Evolutionary conservation across 2,888 invertebrate species (phyloP).

Genomic region (Limnephilus lunatus): DNA sequence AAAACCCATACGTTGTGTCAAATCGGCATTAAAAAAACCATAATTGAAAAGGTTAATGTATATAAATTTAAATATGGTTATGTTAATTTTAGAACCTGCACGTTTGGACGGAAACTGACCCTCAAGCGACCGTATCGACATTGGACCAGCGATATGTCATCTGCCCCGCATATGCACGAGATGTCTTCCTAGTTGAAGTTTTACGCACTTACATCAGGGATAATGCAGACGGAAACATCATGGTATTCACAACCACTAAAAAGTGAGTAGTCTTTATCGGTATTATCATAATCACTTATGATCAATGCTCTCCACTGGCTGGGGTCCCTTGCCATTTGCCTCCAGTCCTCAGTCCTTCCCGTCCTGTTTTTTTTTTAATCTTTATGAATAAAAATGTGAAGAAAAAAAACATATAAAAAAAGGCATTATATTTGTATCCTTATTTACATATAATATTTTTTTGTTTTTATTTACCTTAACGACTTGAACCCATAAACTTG

Average conservation of each 20-base stretch:
- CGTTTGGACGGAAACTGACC: constrained; percentile 83
- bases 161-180: constrained; percentile 93
- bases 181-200: constrained; percentile 92
- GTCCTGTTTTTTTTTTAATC: too few species aligned
- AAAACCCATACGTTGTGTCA: too few species aligned
- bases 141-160: constrained; percentile 95
- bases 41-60: neutral
- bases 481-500: too few species aligned
- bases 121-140: constrained; percentile 90
- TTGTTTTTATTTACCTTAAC: too few species aligned
- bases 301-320: too few species aligned
- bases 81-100: constrained; percentile 73
- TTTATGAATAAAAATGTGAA: too few species aligned
- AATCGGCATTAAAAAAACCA: too few species aligned
- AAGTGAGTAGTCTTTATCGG: constrained; percentile 79
- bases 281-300: neutral
- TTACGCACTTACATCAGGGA: constrained; percentile 85
- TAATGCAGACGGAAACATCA: constrained; percentile 88
- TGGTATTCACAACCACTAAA: constrained; percentile 97
- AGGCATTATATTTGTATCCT: too few species aligned
- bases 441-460: too few species aligned
- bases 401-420: too few species aligned
- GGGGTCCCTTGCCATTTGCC: too few species aligned
- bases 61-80: neutral
- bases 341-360: too few species aligned